phyloP scores from a whole-genome alignment of 2,888 invertebrate species.

The Brenthis daphne region DNA sequence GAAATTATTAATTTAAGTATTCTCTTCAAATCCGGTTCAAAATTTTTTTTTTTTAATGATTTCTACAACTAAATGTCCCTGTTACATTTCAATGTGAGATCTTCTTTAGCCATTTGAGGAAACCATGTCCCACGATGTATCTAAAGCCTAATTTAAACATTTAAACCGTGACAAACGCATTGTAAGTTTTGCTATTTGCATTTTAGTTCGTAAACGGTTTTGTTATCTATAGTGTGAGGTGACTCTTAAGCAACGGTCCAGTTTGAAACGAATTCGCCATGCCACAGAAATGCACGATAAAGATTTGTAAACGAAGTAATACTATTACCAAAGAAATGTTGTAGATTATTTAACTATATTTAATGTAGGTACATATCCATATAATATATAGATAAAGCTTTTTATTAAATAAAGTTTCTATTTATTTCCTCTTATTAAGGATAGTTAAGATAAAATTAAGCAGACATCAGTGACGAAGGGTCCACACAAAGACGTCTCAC shows the following conservation, averaged over 20 bases:
- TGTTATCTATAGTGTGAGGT: conserved; percentile 25
- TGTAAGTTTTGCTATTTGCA: conserved; percentile 10
- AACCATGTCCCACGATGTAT: neutral
- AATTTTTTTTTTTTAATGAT: too few species aligned
- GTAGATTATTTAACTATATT: too few species aligned
- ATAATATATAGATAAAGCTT: neutral
- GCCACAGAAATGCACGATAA: conserved; percentile 17
- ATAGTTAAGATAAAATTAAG: neutral
- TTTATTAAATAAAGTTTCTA: neutral
- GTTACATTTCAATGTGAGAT: conserved; percentile 5
- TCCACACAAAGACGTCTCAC: too few species aligned
- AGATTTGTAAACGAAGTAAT: neutral
- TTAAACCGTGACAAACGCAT: conserved; percentile 10
- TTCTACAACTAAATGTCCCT: too few species aligned
- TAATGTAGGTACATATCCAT: neutral
- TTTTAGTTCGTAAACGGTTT: conserved; percentile 26
- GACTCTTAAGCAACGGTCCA: conserved; percentile 32
- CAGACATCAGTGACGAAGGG: too few species aligned
- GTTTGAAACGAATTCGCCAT: conserved; percentile 19
- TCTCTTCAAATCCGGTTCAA: too few species aligned
- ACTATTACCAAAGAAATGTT: too few species aligned
- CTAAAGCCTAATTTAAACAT: conserved; percentile 13
- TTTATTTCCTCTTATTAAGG: too few species aligned
- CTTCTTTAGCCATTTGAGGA: conserved; percentile 4
- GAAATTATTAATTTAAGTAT: too few species aligned